Evolutionary conservation across 2,113 vertebrate species (phyloP).

Genomic region (Xenopus tropicalis): DNA sequence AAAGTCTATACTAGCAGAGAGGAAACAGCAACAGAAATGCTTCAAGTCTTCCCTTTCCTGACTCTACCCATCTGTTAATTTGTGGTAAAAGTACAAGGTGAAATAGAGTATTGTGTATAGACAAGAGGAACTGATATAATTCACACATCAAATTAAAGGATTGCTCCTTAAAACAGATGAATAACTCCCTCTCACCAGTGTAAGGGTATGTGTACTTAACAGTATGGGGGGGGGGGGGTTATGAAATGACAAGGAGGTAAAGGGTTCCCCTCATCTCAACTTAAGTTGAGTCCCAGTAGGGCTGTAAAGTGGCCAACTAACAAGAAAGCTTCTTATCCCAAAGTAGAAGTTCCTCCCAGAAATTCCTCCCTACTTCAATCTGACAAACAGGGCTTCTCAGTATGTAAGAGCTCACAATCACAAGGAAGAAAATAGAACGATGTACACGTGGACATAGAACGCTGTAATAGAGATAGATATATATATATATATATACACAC

Average conservation of each 20-base stretch:
- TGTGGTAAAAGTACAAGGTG: no score
- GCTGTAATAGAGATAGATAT: not conserved
- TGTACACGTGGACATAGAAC: not conserved
- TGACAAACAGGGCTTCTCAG: constrained; percentile 20
- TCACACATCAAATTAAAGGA: not conserved
- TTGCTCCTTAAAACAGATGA: not conserved
- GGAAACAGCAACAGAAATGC: no score
- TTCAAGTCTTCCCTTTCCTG: no score
- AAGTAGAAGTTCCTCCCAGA: constrained; percentile 28
- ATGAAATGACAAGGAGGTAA: not conserved
- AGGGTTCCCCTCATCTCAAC: constrained; percentile 18
- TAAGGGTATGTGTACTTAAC: not conserved
- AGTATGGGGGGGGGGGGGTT: not conserved
- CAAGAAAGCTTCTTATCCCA: constrained; percentile 37
- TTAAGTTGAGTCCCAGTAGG: constrained; percentile 19
- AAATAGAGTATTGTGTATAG: not conserved
- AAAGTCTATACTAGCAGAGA: no score
- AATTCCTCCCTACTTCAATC: constrained; percentile 5
- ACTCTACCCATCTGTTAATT: no score
- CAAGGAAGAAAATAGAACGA: not conserved
- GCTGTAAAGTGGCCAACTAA: constrained; percentile 34
- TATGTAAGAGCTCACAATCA: constrained; percentile 40
- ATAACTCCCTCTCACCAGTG: constrained; percentile 4
- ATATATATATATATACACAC: not conserved
- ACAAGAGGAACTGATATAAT: not conserved